Evolutionary conservation across 1,140 invertebrate species (phyloP).

Genomic region (Aricia agestis): DNA sequence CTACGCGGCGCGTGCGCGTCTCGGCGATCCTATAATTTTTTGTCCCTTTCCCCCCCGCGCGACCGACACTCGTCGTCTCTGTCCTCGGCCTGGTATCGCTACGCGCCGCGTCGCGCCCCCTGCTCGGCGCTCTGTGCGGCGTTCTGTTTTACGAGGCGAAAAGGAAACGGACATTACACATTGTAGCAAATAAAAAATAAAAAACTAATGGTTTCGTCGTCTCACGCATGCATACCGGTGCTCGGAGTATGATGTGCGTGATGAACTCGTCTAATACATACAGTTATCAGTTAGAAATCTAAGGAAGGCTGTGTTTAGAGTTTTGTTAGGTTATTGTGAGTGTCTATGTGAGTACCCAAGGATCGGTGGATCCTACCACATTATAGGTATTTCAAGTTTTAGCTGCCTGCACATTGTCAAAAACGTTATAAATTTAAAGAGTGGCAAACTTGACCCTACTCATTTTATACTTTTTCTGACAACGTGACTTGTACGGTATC

Average conservation of each 20-base stretch:
- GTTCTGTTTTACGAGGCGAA: conserved; percentile 32
- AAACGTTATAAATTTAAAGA: neutral
- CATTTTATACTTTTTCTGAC: neutral
- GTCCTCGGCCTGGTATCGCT: conserved; percentile 35
- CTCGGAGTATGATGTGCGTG: conserved; percentile 31
- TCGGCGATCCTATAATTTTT: conserved; percentile 63
- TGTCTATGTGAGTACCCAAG: neutral
- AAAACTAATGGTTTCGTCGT: conserved; percentile 29
- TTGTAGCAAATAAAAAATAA: conserved; percentile 42
- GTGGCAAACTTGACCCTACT: neutral
- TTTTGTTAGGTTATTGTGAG: conserved; percentile 2
- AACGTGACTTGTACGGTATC: neutral
- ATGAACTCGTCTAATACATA: conserved; percentile 25
- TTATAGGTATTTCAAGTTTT: neutral
- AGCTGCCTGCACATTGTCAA: too few relatives aligned
- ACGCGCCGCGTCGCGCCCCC: conserved; percentile 41
- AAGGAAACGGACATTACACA: conserved; percentile 28
- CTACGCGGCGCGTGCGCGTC: conserved; percentile 56
- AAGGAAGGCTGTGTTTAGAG: conserved; percentile 32
- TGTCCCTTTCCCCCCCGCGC: conserved; percentile 37
- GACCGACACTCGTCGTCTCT: conserved; percentile 30
- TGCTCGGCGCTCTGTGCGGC: conserved; percentile 44
- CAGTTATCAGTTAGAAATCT: conserved; percentile 20
- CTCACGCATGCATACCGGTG: conserved; percentile 44
- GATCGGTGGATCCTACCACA: neutral